Evolutionary conservation across 92 coral and sea anemone species (phyloP).

Genomic region (Epizoanthus scotinus): DNA sequence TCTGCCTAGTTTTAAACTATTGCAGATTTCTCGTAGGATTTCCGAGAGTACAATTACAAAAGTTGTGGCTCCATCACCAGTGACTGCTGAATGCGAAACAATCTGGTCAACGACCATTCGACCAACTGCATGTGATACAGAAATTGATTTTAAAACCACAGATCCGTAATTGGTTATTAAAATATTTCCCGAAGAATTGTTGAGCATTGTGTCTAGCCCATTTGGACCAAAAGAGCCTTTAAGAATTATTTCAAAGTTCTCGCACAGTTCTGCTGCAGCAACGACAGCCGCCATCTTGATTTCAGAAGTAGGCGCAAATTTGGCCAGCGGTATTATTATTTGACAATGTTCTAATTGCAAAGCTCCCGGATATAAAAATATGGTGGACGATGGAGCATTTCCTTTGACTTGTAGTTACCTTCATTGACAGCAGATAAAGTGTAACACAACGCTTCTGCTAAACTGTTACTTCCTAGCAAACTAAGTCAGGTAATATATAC

Average conservation of each 20-base stretch:
- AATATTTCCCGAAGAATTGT: constrained; percentile 83
- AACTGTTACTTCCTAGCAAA: not conserved
- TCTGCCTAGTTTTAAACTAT: constrained; percentile 3
- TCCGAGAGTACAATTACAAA: constrained; percentile 72
- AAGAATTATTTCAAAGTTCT: constrained; percentile 65
- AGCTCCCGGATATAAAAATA: constrained; percentile 50
- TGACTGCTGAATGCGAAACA: constrained; percentile 44
- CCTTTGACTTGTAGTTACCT: not conserved
- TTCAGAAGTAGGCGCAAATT: not conserved
- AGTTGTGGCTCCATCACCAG: constrained; percentile 89
- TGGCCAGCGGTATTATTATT: constrained; percentile 33
- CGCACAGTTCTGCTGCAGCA: constrained; percentile 63
- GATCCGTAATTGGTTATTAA: constrained; percentile 86
- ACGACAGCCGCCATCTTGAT: constrained; percentile 76
- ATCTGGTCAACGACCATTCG: constrained; percentile 68
- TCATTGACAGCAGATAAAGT: not conserved
- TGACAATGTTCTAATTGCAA: not conserved
- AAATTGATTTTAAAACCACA: constrained; percentile 73
- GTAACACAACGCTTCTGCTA: not conserved
- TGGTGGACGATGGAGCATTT: not conserved
- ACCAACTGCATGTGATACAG: constrained; percentile 64
- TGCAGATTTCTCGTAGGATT: constrained; percentile 58
- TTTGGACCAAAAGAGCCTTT: constrained; percentile 92
- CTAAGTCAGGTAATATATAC: constrained; percentile 1
- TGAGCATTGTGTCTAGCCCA: constrained; percentile 84